Base-by-base conservation (phyloP, 2,113 vertebrate genomes). In the Engystomops pustulosus region DNA sequence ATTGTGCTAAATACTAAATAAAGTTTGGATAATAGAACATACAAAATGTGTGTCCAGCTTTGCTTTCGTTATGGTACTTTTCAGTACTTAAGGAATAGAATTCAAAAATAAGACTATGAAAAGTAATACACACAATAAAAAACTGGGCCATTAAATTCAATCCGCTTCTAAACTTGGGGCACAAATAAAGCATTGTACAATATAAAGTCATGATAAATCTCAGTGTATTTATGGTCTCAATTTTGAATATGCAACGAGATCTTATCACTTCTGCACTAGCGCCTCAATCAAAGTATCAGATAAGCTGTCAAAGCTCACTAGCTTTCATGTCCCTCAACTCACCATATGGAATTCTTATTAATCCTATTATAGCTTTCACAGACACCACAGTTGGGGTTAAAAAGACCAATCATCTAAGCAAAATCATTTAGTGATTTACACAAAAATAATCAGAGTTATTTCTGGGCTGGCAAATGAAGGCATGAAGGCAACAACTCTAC, bases 271-370 rank as follows among this genome's bases (percentile, higher is more conserved):
- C 72, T 51, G 72, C 72, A 76, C 45, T 34, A 25, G 4, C 15
- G 72, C 72, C 53, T 76, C 72, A 53, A 32, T n/a, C 45, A 32
- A 53, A 51, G 72, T 51, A 45, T 76, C 72, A 44, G 72, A 20
- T 53, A 53, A 75, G 45, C 47, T 76, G 45, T 76, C 45, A 76
- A 51, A 51, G 45, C 6, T 5, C 45, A 49, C 45, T 76, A 53
- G 72, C 6, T 49, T 76, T 76, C 25, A 76, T 76, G 72, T 76
- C 72, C 47, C 72, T 76, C 47, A 76, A 51, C 27, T 34, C 18
- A 51, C 27, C 8, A 34, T 30, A 76, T 51, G 6, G 45, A 34
- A 76, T 76, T 32, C 15, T 76, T 53, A 76, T 76, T 76, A 76
- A 76, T 76, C 17, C 44, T 53, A 53, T 17, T 34, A 76, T 34